Conservation (phyloP, 2,113 vertebrate genomes). For the Acinonyx jubatus region DNA sequence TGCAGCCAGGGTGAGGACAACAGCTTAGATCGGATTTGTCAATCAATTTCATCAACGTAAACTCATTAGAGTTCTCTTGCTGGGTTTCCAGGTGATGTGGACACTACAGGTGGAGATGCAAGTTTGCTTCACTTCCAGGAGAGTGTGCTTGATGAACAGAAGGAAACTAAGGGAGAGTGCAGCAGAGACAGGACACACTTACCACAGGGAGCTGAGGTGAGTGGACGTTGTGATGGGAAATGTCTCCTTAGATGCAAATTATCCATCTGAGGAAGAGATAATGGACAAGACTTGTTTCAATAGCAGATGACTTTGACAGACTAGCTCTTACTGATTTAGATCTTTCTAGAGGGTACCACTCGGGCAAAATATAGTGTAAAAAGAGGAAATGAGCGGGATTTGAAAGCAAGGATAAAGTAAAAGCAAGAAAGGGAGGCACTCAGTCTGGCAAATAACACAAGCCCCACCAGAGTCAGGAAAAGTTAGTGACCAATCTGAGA, state of each 20-base stretch:
- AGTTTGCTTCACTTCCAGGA: neutral
- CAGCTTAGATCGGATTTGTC: neutral
- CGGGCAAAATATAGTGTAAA: neutral
- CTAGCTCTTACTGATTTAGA: neutral
- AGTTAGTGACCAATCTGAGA: neutral
- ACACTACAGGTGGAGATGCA: neutral
- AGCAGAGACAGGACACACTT: neutral
- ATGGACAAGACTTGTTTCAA: neutral
- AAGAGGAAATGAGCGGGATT: neutral
- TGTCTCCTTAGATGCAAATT: neutral
- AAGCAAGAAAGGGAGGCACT: neutral
- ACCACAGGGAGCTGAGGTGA: neutral
- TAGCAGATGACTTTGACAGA: neutral
- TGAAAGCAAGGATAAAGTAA: neutral
- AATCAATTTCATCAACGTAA: neutral
- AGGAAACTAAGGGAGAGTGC: neutral
- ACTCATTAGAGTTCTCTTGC: neutral
- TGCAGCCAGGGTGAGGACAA: neutral
- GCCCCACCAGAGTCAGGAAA: neutral
- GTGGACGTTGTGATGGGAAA: neutral
- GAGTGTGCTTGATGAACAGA: neutral
- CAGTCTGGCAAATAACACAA: neutral
- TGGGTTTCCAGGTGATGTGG: neutral
- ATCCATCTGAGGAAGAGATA: neutral
- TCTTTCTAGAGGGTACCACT: no score